phyloP scores from a whole-genome alignment of 2,888 invertebrate species.

The Orchesella flavescens region DNA sequence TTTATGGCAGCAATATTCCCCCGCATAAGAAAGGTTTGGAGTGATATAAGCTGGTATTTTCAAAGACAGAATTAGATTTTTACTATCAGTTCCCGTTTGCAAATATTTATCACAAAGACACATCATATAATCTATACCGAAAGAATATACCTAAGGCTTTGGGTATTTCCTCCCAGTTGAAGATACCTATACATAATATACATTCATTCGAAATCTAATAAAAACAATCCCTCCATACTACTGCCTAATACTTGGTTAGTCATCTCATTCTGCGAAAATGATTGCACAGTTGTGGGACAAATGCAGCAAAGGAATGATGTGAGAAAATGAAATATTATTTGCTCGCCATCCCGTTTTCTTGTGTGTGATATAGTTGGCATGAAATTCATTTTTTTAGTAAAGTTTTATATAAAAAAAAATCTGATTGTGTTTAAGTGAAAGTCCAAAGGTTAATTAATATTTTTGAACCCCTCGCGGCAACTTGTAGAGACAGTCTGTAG shows the following conservation, averaged over 20 bases:
- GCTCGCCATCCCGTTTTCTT: neutral
- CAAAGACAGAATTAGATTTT: constrained; percentile 20
- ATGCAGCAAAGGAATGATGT: constrained; percentile 30
- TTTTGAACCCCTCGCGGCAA: too few relatives aligned
- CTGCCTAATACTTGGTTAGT: too few relatives aligned
- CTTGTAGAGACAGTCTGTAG: too few relatives aligned
- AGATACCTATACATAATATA: neutral
- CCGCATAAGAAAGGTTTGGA: neutral
- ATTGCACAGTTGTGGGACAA: constrained; percentile 38
- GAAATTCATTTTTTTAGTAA: neutral
- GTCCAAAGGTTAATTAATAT: too few relatives aligned
- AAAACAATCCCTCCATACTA: neutral
- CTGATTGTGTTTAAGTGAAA: too few relatives aligned
- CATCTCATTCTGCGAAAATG: constrained; percentile 37
- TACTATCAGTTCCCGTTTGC: constrained; percentile 26
- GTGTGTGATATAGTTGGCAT: neutral
- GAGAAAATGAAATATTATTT: constrained; percentile 15
- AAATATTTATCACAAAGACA: constrained; percentile 13
- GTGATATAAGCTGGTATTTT: neutral
- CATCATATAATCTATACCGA: too few relatives aligned
- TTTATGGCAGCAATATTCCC: constrained; percentile 39
- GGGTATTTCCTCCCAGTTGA: too few relatives aligned
- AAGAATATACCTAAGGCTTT: too few relatives aligned
- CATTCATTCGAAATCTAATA: neutral
- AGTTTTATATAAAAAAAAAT: too few relatives aligned